A percentile compares a stretch with the other conserved stretches of the same genome.
Evolutionary conservation across 2,113 vertebrate genomes (phyloP).

Genomic region (Rhea pennata): DNA sequence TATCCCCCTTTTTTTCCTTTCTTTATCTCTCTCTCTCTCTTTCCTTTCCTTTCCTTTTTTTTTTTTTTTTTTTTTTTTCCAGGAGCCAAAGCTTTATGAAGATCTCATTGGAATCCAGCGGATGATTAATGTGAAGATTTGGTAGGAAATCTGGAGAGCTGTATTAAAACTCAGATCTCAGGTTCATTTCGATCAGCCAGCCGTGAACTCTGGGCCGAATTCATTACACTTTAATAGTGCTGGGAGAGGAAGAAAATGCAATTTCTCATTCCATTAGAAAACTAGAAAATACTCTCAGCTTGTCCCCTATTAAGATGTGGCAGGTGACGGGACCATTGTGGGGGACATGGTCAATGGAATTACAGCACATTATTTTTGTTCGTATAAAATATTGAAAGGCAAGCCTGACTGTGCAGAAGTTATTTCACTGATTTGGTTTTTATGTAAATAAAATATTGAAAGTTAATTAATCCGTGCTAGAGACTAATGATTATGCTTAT

Average conservation of each 20-base stretch:
- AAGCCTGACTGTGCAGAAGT: conserved; percentile 85
- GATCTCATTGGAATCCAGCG: conserved; percentile 83
- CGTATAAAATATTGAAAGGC: conserved; percentile 85
- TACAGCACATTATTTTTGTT: conserved; percentile 83
- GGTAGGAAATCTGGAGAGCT: conserved; percentile 89
- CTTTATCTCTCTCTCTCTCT: not conserved
- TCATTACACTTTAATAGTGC: conserved; percentile 94
- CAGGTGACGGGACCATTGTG: conserved; percentile 90
- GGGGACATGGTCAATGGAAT: conserved; percentile 81
- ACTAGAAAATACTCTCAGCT: conserved; percentile 90
- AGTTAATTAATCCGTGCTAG: conserved; percentile 86
- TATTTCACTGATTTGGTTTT: conserved; percentile 92
- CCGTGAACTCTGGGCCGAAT: conserved; percentile 95
- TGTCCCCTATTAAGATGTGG: conserved; percentile 96
- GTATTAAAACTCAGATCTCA: conserved; percentile 92
- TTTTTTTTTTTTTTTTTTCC: not conserved
- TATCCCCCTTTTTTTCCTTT: conserved; percentile 38
- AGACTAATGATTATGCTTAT: conserved; percentile 92
- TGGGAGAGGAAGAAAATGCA: conserved; percentile 92
- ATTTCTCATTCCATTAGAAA: conserved; percentile 95
- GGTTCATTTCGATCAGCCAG: conserved; percentile 94
- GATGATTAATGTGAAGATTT: conserved; percentile 98
- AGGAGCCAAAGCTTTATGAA: conserved; percentile 80
- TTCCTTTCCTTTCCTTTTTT: not conserved
- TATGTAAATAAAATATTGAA: conserved; percentile 92